A percentile compares a stretch with the other conserved stretches of the same genome.
Evolutionary conservation across 2,797 vertebrate genomes (phyloP).

Genomic region (Coluber constrictor): DNA sequence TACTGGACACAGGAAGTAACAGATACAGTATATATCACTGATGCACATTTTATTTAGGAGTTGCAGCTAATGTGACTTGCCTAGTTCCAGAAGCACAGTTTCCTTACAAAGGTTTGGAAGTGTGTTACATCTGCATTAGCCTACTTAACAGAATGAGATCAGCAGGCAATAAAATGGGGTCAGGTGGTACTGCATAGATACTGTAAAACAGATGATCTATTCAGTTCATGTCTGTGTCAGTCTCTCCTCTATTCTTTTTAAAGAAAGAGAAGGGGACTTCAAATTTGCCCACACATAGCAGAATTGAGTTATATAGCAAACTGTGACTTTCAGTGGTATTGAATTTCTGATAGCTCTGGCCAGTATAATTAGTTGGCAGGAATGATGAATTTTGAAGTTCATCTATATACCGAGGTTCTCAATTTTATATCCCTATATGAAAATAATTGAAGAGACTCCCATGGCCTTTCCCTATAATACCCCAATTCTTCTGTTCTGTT

Average conservation of each 20-base stretch:
- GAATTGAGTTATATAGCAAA: not conserved
- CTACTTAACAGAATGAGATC: not conserved
- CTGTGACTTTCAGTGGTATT: not conserved
- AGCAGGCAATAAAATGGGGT: not conserved
- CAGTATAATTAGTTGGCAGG: not conserved
- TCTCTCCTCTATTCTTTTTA: not conserved
- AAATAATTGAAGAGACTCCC: not conserved
- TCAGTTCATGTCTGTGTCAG: not conserved
- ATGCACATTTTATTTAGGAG: not conserved
- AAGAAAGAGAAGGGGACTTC: not conserved
- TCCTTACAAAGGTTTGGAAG: not conserved
- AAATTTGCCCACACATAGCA: not conserved
- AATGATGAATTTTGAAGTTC: not conserved
- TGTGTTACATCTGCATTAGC: not conserved
- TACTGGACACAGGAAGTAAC: not conserved
- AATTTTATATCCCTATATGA: not conserved
- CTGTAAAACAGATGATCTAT: not conserved
- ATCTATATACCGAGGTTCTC: not conserved
- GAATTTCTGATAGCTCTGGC: not conserved
- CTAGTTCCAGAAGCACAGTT: not conserved
- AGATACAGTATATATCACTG: not conserved
- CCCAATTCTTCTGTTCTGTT: not conserved
- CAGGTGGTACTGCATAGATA: not conserved
- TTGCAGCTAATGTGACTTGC: not conserved
- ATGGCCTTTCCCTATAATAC: not conserved